Conservation (phyloP, 2,797 vertebrate species). For the Trachurus trachurus region DNA sequence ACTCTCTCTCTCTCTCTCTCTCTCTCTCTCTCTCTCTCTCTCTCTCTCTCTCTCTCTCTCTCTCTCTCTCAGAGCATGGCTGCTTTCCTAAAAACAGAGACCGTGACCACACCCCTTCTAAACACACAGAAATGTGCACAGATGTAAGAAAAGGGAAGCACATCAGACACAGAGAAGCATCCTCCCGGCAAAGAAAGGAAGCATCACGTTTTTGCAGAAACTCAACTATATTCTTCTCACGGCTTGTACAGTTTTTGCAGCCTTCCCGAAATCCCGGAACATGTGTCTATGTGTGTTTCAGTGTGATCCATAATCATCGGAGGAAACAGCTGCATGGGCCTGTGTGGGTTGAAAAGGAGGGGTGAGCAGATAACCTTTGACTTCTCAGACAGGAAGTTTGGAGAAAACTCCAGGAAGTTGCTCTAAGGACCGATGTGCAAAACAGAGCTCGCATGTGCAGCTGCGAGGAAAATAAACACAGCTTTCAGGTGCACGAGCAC, state of each 20-base stretch:
- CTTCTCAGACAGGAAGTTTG: conserved; percentile 80
- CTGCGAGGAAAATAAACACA: conserved; percentile 65
- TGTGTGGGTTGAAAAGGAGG: conserved; percentile 53
- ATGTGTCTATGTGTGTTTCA: conserved; percentile 25
- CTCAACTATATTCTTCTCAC: neutral
- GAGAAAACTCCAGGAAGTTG: conserved; percentile 80
- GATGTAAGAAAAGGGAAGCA: conserved; percentile 31
- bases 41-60: too few species aligned
- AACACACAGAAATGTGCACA: conserved; percentile 18
- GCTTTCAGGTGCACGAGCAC: conserved; percentile 72
- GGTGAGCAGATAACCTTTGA: conserved; percentile 78
- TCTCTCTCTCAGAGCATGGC: conserved; percentile 39
- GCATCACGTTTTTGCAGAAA: conserved; percentile 36
- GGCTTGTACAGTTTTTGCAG: conserved; percentile 12
- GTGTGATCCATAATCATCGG: conserved; percentile 63
- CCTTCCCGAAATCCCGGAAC: conserved; percentile 59
- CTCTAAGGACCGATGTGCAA: conserved; percentile 62
- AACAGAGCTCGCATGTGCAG: conserved; percentile 59
- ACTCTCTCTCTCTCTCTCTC: too few species aligned
- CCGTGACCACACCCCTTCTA: conserved; percentile 43
- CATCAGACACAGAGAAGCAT: conserved; percentile 19
- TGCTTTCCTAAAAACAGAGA: conserved; percentile 47
- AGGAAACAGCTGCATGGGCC: conserved; percentile 84
- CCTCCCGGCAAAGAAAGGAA: conserved; percentile 17
- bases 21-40: too few species aligned